phyloP scores from a whole-genome alignment of 2,888 invertebrate species.

The Hemithea aestivaria region DNA sequence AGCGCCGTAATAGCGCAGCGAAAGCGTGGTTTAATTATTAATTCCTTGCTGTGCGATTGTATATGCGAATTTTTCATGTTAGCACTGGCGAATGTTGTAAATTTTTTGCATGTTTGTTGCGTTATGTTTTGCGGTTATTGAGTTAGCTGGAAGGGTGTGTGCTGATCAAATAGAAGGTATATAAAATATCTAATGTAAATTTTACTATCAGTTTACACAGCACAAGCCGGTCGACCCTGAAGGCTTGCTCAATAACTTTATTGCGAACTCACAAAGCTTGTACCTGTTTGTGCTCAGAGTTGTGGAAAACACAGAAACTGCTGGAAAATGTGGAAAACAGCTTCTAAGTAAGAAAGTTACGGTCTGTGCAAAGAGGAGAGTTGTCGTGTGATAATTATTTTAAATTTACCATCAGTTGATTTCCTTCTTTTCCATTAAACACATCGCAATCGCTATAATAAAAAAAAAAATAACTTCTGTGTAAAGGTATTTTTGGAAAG shows the following conservation, averaged over 20 bases:
- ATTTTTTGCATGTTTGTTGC: conserved; percentile 9
- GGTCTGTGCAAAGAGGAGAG: too few relatives aligned
- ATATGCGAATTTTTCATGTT: conserved; percentile 34
- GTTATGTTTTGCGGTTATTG: conserved; percentile 1
- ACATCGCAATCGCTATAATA: too few relatives aligned
- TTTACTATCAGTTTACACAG: conserved; percentile 22
- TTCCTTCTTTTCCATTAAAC: too few relatives aligned
- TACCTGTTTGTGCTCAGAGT: conserved; percentile 14
- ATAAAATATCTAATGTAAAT: conserved; percentile 2
- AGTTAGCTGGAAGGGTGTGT: conserved; percentile 5
- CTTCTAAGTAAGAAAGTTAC: too few relatives aligned
- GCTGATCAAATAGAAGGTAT: background rate
- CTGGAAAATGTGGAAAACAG: background rate
- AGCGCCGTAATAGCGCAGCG: conserved; percentile 33
- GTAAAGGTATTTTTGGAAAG: too few relatives aligned
- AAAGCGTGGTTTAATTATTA: conserved; percentile 43
- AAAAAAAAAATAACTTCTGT: too few relatives aligned
- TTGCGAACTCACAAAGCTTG: conserved; percentile 13
- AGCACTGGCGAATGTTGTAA: conserved; percentile 11
- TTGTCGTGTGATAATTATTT: too few relatives aligned
- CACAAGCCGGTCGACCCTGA: conserved; percentile 23
- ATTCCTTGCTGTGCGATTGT: conserved; percentile 54
- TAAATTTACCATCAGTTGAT: too few relatives aligned
- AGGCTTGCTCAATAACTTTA: conserved; percentile 18
- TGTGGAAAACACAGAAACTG: background rate